Conservation (phyloP, 2,113 vertebrate genomes). For the Vireo altiloquus region DNA sequence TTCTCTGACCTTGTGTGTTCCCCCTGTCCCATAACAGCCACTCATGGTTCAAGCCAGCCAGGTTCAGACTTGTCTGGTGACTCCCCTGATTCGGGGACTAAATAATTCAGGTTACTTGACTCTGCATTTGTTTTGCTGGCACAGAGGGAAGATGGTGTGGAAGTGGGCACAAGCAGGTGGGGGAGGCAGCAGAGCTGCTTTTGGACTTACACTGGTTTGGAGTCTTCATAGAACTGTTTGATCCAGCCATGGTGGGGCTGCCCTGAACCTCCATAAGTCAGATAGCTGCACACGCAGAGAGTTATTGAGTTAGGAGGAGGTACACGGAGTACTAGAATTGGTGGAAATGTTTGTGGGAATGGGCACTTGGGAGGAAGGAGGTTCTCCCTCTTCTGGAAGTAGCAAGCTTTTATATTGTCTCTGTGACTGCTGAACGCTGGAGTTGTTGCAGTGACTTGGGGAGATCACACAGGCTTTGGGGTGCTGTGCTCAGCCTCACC, state of each 20-base stretch:
- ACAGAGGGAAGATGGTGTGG: background rate
- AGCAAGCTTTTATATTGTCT: background rate
- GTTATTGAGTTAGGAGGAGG: background rate
- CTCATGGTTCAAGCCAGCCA: fast-evolving
- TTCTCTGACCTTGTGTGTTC: background rate
- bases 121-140: background rate
- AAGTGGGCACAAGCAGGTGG: background rate
- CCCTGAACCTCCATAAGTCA: background rate
- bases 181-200: background rate
- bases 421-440: background rate
- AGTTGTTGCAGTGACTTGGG: background rate
- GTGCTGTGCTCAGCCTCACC: background rate
- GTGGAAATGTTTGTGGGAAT: background rate
- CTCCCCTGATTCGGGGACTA: fast-evolving
- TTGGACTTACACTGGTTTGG: background rate
- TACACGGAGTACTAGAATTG: background rate
- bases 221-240: background rate
- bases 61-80: background rate
- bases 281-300: background rate
- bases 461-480: background rate
- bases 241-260: background rate
- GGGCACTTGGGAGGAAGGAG: background rate
- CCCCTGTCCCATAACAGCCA: fast-evolving
- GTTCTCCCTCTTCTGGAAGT: background rate
- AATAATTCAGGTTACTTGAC: background rate